These are phyloP conservation scores for Drosophila mayri DNA, from an alignment of 1,140 invertebrate species.

Conservation along the genomic window DNA sequence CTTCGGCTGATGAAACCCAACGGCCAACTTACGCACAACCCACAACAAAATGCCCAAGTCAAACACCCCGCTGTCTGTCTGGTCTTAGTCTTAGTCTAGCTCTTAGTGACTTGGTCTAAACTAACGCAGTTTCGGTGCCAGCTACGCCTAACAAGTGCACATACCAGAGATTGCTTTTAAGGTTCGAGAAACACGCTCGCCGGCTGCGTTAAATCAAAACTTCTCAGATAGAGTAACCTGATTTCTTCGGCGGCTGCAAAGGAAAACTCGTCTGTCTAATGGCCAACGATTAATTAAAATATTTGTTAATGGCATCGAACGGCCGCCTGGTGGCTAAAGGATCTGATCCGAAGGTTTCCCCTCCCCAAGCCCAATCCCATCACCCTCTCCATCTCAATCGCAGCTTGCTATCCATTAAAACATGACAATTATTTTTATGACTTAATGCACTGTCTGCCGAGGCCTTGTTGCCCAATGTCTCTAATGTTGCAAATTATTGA, in stretches of 20 bases:
- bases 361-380: not conserved
- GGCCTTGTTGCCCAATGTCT: slow-evolving; percentile 48
- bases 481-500: slow-evolving; percentile 60
- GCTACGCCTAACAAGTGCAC: slow-evolving; percentile 63
- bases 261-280: slow-evolving; percentile 67
- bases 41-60: slow-evolving; percentile 6
- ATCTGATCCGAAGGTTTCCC: slow-evolving; percentile 44
- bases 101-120: slow-evolving; percentile 22
- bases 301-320: slow-evolving; percentile 68
- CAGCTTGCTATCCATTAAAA: slow-evolving; percentile 34
- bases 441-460: slow-evolving; percentile 34
- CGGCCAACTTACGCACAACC: slow-evolving; percentile 11
- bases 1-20: slow-evolving; percentile 27
- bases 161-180: slow-evolving; percentile 53
- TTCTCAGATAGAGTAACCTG: slow-evolving; percentile 60
- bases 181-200: slow-evolving; percentile 35
- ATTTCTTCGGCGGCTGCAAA: slow-evolving; percentile 28
- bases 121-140: slow-evolving; percentile 68
- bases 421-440: slow-evolving; percentile 53
- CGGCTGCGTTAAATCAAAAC: slow-evolving; percentile 36
- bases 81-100: not conserved
- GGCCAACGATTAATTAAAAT: slow-evolving; percentile 77
- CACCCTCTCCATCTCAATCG: not conserved
- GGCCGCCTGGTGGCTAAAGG: slow-evolving; percentile 51
- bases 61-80: slow-evolving; percentile 24